Evolutionary conservation across 1,140 invertebrate species (phyloP).

Genomic region (Penaeus vannamei): DNA sequence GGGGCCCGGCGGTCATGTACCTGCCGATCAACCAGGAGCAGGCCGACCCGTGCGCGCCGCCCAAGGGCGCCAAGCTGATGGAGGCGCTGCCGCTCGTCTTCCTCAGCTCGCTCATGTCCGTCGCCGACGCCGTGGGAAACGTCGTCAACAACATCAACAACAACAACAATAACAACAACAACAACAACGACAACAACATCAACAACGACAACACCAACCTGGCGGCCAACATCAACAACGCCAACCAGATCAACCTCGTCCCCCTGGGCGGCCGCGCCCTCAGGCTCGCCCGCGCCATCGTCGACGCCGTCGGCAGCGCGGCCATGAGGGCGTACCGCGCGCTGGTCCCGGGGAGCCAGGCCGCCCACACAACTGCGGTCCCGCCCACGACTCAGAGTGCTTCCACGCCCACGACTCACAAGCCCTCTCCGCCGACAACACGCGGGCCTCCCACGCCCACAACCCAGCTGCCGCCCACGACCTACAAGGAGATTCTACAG

Average conservation of each 20-base stretch:
- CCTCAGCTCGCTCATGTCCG: conserved; percentile 52
- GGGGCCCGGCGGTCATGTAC: conserved; percentile 49
- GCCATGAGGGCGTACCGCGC: conserved; percentile 24
- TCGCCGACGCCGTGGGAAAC: conserved; percentile 59
- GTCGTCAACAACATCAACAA: conserved; percentile 62
- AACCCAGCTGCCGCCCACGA: too few relatives aligned
- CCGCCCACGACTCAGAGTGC: too few relatives aligned
- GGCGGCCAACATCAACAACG: conserved; percentile 59
- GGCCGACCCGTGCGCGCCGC: conserved; percentile 51
- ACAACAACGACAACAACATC: conserved; percentile 64
- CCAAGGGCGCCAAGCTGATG: conserved; percentile 56
- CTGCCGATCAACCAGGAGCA: conserved; percentile 40
- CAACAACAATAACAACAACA: conserved; percentile 65
- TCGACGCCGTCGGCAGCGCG: conserved; percentile 17
- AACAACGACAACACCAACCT: conserved; percentile 61
- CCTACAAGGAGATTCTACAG: too few relatives aligned
- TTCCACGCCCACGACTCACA: too few relatives aligned
- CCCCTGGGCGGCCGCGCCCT: conserved; percentile 31
- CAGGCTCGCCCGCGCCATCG: conserved; percentile 11
- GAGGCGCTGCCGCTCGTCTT: conserved; percentile 54
- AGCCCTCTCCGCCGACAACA: too few relatives aligned
- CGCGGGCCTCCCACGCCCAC: too few relatives aligned
- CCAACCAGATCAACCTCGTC: conserved; percentile 61
- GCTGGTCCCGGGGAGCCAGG: background rate
- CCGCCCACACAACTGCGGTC: too few relatives aligned